Conservation (phyloP, 92 coral and sea anemone genomes). For the Palythoa caribaeorum region DNA sequence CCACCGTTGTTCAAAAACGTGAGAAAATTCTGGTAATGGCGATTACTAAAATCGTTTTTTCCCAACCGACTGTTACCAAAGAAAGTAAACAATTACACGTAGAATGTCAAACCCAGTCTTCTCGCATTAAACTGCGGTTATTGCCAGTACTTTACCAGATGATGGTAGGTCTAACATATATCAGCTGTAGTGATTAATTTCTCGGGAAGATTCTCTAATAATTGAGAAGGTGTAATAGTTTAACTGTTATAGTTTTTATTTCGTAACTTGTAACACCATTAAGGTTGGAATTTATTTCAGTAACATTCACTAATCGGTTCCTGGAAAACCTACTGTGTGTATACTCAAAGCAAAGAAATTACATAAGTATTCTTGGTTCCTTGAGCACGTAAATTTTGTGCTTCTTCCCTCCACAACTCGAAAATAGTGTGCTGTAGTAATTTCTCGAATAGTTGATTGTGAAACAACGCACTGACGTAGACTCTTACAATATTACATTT, state of each 20-base stretch:
- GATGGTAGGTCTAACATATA: conserved; percentile 7
- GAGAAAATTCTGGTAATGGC: neutral
- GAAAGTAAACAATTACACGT: neutral
- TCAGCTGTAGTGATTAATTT: neutral
- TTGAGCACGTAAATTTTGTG: neutral
- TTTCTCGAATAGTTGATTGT: neutral
- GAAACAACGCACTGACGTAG: neutral
- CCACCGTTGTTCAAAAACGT: neutral
- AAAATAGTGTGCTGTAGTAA: neutral
- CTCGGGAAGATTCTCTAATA: neutral
- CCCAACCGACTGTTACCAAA: neutral
- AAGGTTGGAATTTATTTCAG: neutral
- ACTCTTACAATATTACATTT: neutral
- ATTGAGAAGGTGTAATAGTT: neutral
- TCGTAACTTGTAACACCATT: neutral
- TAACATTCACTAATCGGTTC: neutral
- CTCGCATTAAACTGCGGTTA: neutral
- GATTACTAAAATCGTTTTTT: neutral
- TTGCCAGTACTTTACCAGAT: neutral
- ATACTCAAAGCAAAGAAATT: neutral
- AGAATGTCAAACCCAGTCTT: conserved; percentile 1
- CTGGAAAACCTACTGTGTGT: neutral
- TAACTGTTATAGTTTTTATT: neutral
- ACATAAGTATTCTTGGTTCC: neutral
- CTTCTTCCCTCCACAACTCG: neutral